Evolutionary conservation across 2,113 vertebrate genomes (phyloP), one percentile per base, ranked within the genome.

Genomic region (Speoplatyrhinus poulsoni): DNA sequence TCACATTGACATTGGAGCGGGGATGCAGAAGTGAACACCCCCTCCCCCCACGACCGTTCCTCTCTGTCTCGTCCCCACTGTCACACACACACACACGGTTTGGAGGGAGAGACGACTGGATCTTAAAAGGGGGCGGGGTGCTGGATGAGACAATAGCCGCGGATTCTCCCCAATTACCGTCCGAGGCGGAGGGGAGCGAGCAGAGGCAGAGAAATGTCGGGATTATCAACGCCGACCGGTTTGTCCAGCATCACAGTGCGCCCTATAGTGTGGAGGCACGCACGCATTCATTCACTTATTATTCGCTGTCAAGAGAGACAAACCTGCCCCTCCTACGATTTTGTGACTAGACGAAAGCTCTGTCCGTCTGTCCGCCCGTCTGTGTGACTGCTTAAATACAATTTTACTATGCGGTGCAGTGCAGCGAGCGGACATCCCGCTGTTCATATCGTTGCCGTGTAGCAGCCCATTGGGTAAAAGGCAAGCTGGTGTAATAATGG

Each of bases 141-240:
- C 92, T 89, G 93, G 88, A 93, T 95, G 92, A 96, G 95, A 97
- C 96, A 98, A 98, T 97, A 91, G 95, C 93, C 93, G 93, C 94
- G 93, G 93, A 90, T 96, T 94, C 88, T 94, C 92, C 93, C 76
- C 81, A 76, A 89, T 94, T 92, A 91, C 82, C 72, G 90, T 94
- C 79, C 84, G 81, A 90, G 77, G 58, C 56, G 64, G 79, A 81
- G 82, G 76, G 65, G 75, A 78, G 84, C 64, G 54, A 78, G 84
- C 64, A 50, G 76, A 69, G 76, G 73, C 3, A 72, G 62, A 69
- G 72, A 0, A 56, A 75, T 66, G 62, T 69, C 46, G 16, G 36
- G 64, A 73, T 79, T 57, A 48, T 57, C 65, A 26, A 64, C 10
- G 77, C 0, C 7, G 3, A 41, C 26, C 26, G 26, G 26, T 26